Evolutionary conservation across 2,113 vertebrate genomes (phyloP), one percentile per base, ranked within the genome.

Genomic region (Nettapus auritus): DNA sequence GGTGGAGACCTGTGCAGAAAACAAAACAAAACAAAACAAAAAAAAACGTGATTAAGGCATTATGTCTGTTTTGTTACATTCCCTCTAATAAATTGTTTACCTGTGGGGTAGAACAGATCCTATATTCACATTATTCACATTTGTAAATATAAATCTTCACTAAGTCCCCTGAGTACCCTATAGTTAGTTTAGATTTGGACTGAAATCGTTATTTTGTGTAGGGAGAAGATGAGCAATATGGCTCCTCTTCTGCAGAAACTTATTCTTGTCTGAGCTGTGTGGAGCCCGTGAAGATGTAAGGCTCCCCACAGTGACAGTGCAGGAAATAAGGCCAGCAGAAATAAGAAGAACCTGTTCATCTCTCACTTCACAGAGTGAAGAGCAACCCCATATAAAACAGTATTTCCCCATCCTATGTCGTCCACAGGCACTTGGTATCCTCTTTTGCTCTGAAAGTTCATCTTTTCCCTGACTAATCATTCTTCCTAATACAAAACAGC

Each of bases 21-120:
- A 93, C 34, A 91, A 90, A 75, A 42, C 90, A 90, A 78, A 42
- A n/a, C n/a, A n/a, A n/a, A n/a, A n/a, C n/a, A n/a, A 91, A 93
- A 93, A 93, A 34, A 93, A 90, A 78, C 40, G 21, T 16, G 53
- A 9, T 57, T 75, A 88, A 81, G 42, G 25, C 25, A 22, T 81
- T 71, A 56, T 82, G 34, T 60, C 56, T 91, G 20, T 10, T 73
- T 93, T 89, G 38, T 53, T 89, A 42, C 5, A 3, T 56, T 87
- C 56, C 79, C 13, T 75, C 22, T 89, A 93, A 77, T n/a, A 88
- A 66, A 50, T 82, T 57, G n/a, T 44, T 93, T 40, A 79, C 42
- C 33, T n/a, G 5, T 56, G 28, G 66, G 56, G 60, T 86, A 25
- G 78, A 76, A 76, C 56, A 77, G n/a, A 52, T 60, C n/a, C 25